Evolutionary conservation across 2,888 invertebrate species (phyloP), one percentile per base, ranked within the genome.

Genomic region (Rhagophthalmus giganteus): DNA sequence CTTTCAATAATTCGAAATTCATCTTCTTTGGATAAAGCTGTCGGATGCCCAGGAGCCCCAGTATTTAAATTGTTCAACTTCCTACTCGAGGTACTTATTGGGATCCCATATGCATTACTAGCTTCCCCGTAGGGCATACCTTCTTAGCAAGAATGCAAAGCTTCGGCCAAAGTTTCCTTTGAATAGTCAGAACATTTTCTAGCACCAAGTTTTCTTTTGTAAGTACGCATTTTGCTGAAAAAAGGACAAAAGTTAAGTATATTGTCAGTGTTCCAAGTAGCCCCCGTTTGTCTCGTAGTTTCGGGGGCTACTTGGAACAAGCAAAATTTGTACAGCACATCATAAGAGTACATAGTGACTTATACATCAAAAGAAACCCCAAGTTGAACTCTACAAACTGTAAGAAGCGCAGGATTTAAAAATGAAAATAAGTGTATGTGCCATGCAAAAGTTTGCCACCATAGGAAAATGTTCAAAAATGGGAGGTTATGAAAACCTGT

Each of bases 61-160:
- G n/a, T 27, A 27, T 27, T 27, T 9, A 27, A 27, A 27, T 27
- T 27, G 9, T 27, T 27, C 27, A 27, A 27, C 27, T 27, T 27
- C 9, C 27, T 6, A 27, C 9, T 27, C 6, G 8, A 27, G 6
- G 27, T 27, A 8, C 27, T 27, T 27, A 27, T 27, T n/a, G 27
- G 27, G 9, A 27, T 27, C 9, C 27, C 27, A 27, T 2, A 27
- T 6, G n/a, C n/a, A 9, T 9, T 9, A 27, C 27, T 27, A 27
- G 27, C 27, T 27, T 27, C 27, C 9, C 27, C 9, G 27, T 27
- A 27, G 9, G 27, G 27, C 27, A 27, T 27, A 27, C 27, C 27
- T 27, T 27, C 27, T 27, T 27, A 9, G 8, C 27, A 27, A 9
- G n/a, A n/a, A 27, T 2, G 27, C 27, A 27, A 27, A 27, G 27